Percentiles rank a stretch among this genome's conserved stretches.
Evolutionary conservation across 2,113 vertebrate species (phyloP).

Genomic region (Hucho hucho): DNA sequence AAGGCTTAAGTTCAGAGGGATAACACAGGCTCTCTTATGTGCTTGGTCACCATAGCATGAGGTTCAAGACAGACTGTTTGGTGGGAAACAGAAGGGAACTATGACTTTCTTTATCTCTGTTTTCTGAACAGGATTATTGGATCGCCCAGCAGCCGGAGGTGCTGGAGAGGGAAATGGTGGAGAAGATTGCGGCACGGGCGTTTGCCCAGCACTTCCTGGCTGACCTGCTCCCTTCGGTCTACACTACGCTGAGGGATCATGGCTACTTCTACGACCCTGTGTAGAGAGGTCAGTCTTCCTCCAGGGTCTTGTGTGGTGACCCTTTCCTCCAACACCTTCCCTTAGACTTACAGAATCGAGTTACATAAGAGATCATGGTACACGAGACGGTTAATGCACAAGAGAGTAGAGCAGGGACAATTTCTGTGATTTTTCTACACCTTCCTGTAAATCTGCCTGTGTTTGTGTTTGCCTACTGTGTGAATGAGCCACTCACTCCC

Average conservation of each 20-base stretch:
- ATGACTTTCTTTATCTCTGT: not conserved
- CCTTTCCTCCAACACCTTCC: not conserved
- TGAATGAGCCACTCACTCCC: no score
- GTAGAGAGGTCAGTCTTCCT: slow-evolving; percentile 78
- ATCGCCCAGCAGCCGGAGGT: slow-evolving; percentile 76
- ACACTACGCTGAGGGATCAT: slow-evolving; percentile 75
- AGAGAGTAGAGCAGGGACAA: not conserved
- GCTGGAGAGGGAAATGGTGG: slow-evolving; percentile 74
- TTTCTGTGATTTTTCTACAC: no score
- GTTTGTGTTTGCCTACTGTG: no score
- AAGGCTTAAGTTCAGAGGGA: no score
- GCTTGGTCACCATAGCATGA: no score
- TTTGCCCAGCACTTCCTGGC: slow-evolving; percentile 82
- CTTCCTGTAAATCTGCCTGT: no score
- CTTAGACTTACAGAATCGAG: not conserved
- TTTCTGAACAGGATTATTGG: slow-evolving; percentile 74
- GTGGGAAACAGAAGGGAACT: no score
- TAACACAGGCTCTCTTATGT: no score
- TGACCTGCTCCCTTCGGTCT: slow-evolving; percentile 84
- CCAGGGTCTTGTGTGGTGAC: not conserved
- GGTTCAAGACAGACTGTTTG: no score
- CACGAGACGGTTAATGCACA: not conserved
- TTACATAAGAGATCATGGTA: not conserved
- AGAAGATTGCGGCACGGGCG: slow-evolving; percentile 84
- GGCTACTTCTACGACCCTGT: slow-evolving; percentile 89